Conservation (phyloP, 2,888 invertebrate species). For the Dryadula phaetusa region DNA sequence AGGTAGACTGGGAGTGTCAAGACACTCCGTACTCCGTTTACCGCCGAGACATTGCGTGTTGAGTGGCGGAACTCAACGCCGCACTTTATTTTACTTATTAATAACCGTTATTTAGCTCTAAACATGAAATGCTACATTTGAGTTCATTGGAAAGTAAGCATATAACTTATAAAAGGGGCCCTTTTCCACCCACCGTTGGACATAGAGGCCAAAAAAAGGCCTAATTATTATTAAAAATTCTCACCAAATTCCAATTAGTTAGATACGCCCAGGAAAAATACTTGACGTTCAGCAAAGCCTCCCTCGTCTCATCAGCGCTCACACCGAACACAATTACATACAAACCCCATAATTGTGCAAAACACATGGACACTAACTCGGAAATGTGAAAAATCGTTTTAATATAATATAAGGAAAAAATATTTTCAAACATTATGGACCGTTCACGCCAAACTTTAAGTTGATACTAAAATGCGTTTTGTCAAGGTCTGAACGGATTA, state of each 20-base stretch:
- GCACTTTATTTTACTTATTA: too few relatives aligned
- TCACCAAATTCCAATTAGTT: slow-evolving; percentile 38
- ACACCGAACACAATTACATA: not conserved
- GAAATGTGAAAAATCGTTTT: not conserved
- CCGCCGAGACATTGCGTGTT: too few relatives aligned
- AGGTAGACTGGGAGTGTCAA: too few relatives aligned
- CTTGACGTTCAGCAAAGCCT: slow-evolving; percentile 10
- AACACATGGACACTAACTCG: not conserved
- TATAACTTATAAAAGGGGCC: too few relatives aligned
- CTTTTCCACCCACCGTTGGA: too few relatives aligned
- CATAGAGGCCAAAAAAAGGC: too few relatives aligned
- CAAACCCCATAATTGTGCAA: not conserved
- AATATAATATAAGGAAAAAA: not conserved
- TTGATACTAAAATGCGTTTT: not conserved
- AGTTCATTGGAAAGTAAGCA: too few relatives aligned
- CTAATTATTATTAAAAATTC: not conserved
- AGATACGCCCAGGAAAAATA: slow-evolving; percentile 24
- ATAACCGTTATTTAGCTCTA: too few relatives aligned
- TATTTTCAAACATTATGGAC: slow-evolving; percentile 1
- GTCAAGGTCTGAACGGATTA: not conserved
- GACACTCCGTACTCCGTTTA: too few relatives aligned
- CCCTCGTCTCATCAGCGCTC: not conserved
- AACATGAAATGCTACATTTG: too few relatives aligned
- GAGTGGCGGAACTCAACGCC: too few relatives aligned
- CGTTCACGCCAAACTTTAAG: not conserved